phyloP scores from a whole-genome alignment of 2,113 vertebrate species.

The Anarrhichthys ocellatus region DNA sequence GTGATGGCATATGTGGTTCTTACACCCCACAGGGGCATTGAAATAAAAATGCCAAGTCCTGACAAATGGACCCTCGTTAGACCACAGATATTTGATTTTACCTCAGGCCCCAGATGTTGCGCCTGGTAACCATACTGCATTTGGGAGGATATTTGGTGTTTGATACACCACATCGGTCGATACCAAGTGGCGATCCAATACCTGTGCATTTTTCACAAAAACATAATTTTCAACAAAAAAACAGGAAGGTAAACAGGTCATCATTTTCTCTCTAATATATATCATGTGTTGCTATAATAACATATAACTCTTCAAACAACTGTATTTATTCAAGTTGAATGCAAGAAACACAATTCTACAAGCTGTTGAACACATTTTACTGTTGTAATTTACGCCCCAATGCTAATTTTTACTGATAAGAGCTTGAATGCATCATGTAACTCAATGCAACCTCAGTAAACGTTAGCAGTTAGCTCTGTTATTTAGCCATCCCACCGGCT shows the following conservation, averaged over 20 bases:
- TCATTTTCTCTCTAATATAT: not conserved
- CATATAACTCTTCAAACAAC: too few species aligned
- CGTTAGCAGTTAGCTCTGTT: too few species aligned
- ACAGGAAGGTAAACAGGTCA: not conserved
- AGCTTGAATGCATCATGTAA: too few species aligned
- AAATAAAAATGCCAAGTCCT: constrained; percentile 24
- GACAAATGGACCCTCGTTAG: constrained; percentile 11
- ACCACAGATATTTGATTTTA: constrained; percentile 16
- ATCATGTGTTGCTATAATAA: too few species aligned
- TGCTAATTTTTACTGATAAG: too few species aligned
- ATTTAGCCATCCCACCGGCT: too few species aligned
- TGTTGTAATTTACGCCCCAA: too few species aligned
- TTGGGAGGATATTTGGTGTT: not conserved
- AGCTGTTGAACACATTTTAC: too few species aligned
- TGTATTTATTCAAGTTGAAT: not conserved
- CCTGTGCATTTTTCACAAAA: not conserved
- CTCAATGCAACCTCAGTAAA: too few species aligned
- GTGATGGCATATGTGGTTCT: constrained; percentile 6
- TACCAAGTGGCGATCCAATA: too few species aligned
- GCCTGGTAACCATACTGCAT: not conserved
- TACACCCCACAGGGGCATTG: not conserved
- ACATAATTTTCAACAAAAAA: not conserved
- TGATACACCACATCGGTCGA: not conserved
- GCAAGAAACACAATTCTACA: too few species aligned
- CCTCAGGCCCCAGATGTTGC: not conserved